Base-by-base conservation (phyloP, 2,797 vertebrate species). In the Tinamus major region DNA sequence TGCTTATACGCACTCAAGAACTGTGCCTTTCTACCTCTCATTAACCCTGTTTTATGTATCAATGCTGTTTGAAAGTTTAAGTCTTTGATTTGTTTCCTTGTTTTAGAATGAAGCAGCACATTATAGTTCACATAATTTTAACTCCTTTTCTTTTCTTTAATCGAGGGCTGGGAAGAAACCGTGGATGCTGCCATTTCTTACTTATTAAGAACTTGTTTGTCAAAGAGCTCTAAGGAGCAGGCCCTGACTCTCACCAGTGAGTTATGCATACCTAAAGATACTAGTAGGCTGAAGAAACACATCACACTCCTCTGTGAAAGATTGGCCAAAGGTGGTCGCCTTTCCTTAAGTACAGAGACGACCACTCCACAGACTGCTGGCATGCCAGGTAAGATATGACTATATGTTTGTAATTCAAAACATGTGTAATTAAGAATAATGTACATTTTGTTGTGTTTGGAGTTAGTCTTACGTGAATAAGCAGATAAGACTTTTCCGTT, bases 151-250 rank as follows among this genome's bases (percentile, higher is more conserved):
- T 92, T 77, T 67, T 62, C 13, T 87, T 59, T 77, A 53, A 80
- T 59, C 4, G 84, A 98, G 99, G 99, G 99, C 39, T 99, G 99
- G 99, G 99, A 99, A 97, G 99, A 99, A 97, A 98, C 98, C 19
- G 99, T 99, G 70, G 99, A 99, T 71, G 98, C 98, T 1, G 98
- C 99, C 0, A 90, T 99, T 61, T 98, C 99, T 83, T 98, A 99
- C 94, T 98, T 99, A 35, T 84, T 99, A 96, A 98, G 98, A 90
- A 99, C 98, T 42, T 99, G 99, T 96, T 97, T 99, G 42, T 99
- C 99, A 0, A 98, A 98, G 90, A 99, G 98, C 94, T 98, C 98
- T 15, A 99, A 99, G 96, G 99, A 99, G 67, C 99, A 99, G 97
- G 98, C 98, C 41, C 93, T 98, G 46, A 98, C 97, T 80, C 96